Base-by-base conservation (phyloP, 1,140 invertebrate species). In the Apis dorsata region DNA sequence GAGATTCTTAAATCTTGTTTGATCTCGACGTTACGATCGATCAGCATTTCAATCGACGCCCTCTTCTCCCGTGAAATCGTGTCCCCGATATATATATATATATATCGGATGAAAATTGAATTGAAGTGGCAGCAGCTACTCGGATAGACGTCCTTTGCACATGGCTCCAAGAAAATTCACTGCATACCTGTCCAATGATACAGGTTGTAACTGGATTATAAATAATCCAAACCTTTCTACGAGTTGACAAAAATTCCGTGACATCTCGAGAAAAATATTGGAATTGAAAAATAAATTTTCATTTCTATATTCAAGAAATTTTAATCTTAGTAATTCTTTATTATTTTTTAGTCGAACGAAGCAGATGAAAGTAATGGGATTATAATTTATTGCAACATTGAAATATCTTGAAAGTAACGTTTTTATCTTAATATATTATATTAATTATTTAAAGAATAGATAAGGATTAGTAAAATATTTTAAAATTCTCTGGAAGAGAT, bases 151-250 rank as follows among this genome's bases (percentile, higher is more conserved):
- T 84, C 59, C 34, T 44, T 63, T 69, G 62, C 69, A 1, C 80
- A 77, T 73, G 49, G 74, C 53, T 73, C 49, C 79, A 44, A n/a
- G 34, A 63, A 79, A 82, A 57, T 74, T 53, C 28, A 76, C 60
- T 19, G 81, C 66, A 83, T 81, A 78, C 81, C 73, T 53, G 62
- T 70, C 87, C 81, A 89, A 86, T 86, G 83, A 88, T 88, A 86
- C 87, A 51, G 1, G 49, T 10, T 55, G 51, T 55, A 55, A 72
- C 55, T 72, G 15, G 70, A 19, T 17, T 72, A 72, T 19, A 11
- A 28, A 19, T 44, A 44, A 44, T 28, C 12, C 5, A n/a, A 69
- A 49, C 44, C 10, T 70, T n/a, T 44, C 28, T 4, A 10, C 8
- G 13, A 53, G 0, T 69, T 69, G 28, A 19, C n/a, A 13, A 24